Evolutionary conservation across 2,113 vertebrate genomes (phyloP).

Genomic region (Brachypteracias leptosomus): DNA sequence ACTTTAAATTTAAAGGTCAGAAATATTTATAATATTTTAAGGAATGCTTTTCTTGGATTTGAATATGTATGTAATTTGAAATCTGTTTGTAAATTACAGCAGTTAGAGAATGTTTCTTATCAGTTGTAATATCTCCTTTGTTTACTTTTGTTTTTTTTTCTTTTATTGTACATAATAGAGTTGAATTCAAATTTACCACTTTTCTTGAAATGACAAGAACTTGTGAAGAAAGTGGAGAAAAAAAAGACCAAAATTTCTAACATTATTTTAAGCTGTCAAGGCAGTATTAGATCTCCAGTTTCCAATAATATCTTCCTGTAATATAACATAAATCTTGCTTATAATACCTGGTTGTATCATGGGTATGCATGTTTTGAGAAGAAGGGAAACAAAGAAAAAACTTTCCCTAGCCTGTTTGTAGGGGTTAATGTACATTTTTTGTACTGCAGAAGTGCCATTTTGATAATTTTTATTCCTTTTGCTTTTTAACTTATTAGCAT

Average conservation of each 20-base stretch:
- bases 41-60: background rate
- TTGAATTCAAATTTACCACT: background rate
- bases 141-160: background rate
- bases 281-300: background rate
- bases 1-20: background rate
- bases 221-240: background rate
- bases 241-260: background rate
- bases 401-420: background rate
- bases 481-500: background rate
- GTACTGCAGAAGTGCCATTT: background rate
- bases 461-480: background rate
- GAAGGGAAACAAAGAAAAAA: background rate
- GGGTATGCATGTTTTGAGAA: background rate
- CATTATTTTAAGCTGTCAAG: background rate
- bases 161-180: background rate
- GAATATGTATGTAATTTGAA: background rate
- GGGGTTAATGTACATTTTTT: background rate
- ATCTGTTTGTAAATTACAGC: background rate
- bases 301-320: background rate
- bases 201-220: background rate
- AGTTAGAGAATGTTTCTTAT: background rate
- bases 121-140: background rate
- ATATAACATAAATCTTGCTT: background rate
- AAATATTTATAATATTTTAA: background rate
- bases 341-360: background rate